Percentiles rank a stretch among this genome's conserved stretches.
These are phyloP conservation scores for Leptopterna dolabrata DNA, from an alignment of 2,888 invertebrate genomes.

Conservation along the genomic window DNA sequence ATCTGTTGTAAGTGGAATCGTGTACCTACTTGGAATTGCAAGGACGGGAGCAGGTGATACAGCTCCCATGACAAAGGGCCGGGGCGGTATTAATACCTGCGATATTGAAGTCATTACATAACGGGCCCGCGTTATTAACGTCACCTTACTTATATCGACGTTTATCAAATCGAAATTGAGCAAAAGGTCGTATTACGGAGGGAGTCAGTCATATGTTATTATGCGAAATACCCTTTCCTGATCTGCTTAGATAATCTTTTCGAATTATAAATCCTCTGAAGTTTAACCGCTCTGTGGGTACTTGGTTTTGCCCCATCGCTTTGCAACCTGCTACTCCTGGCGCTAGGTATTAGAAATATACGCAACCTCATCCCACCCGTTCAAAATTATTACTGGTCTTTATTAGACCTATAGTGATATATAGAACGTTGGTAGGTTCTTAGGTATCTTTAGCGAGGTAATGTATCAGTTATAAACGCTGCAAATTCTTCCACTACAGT, in stretches of 20 bases:
- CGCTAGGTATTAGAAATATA: no score
- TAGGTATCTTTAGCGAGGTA: no score
- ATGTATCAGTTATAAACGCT: no score
- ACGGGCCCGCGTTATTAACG: neutral
- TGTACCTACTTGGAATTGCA: neutral
- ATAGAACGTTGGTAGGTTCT: no score
- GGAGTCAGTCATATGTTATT: neutral
- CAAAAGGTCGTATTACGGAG: neutral
- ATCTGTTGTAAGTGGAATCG: neutral
- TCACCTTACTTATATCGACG: neutral
- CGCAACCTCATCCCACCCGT: no score
- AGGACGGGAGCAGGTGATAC: conserved; percentile 6
- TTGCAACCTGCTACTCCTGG: no score
- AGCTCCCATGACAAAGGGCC: neutral
- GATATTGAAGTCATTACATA: neutral
- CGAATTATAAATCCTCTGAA: neutral
- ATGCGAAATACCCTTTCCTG: neutral
- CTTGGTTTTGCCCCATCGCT: no score
- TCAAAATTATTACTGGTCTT: no score
- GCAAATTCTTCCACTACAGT: no score
- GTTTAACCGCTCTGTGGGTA: no score
- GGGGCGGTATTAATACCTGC: neutral
- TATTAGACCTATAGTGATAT: no score
- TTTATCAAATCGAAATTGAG: conserved; percentile 7
- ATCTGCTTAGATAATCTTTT: neutral